These are phyloP conservation scores for Cylindroiulus punctatus DNA, from an alignment of 2,888 invertebrate species.

Conservation along the genomic window DNA sequence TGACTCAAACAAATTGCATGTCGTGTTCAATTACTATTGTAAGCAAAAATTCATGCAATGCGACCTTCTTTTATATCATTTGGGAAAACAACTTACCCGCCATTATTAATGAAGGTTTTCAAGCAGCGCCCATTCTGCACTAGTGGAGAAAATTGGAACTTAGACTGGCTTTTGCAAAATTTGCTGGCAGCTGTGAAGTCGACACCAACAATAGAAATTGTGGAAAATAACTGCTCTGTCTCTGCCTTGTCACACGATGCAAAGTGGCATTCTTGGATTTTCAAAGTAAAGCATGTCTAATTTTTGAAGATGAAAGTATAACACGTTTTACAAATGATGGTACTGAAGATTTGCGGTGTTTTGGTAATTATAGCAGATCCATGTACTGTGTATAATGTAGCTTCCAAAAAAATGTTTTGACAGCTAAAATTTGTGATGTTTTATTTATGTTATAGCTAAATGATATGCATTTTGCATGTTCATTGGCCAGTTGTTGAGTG, in stretches of 20 bases:
- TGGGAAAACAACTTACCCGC: slow-evolving; percentile 7
- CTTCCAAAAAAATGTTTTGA: not conserved
- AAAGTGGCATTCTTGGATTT: not conserved
- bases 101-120: slow-evolving; percentile 8
- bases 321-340: not conserved
- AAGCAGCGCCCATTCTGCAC: not conserved
- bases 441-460: not conserved
- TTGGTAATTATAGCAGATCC: not conserved
- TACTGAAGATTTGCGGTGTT: not conserved
- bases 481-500: too few species aligned
- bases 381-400: not conserved
- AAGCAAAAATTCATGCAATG: not conserved
- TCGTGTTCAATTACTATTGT: not conserved
- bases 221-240: not conserved
- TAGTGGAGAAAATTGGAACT: not conserved
- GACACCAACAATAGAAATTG: not conserved
- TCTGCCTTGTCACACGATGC: not conserved
- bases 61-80: not conserved
- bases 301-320: not conserved
- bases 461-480: too few species aligned
- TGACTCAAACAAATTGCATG: not conserved
- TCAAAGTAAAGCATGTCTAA: not conserved
- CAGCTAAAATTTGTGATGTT: not conserved
- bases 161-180: not conserved
- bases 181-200: not conserved